These are phyloP conservation scores for Pipistrellus nathusii DNA, from an alignment of 2,797 vertebrate species.

Conservation along the genomic window DNA sequence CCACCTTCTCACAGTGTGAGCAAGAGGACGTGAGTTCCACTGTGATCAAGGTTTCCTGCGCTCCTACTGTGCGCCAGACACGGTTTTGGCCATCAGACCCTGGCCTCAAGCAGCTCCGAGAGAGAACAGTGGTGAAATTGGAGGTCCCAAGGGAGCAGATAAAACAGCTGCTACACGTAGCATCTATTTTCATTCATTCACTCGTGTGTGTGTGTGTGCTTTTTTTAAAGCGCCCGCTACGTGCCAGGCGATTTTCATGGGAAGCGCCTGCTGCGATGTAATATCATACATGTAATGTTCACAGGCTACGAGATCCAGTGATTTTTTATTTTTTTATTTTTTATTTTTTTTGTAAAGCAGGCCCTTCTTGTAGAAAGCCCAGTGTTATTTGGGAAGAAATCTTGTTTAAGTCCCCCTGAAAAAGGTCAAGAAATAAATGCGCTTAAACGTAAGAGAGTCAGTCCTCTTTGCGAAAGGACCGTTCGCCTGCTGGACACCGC, in stretches of 20 bases:
- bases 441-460: not conserved
- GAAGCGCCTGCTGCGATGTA: not conserved
- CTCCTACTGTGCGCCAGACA: not conserved
- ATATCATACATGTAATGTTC: not conserved
- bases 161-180: not conserved
- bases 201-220: not conserved
- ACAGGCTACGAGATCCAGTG: not conserved
- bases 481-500: not conserved
- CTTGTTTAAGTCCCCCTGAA: not conserved
- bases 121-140: not conserved
- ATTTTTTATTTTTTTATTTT: too few species aligned
- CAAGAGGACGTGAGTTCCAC: fast-evolving
- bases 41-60: not conserved
- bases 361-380: not conserved
- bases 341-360: not conserved
- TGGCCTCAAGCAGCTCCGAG: not conserved
- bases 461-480: not conserved
- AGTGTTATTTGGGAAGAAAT: not conserved
- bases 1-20: not conserved
- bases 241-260: not conserved
- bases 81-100: not conserved
- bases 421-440: slow-evolving; percentile 16
- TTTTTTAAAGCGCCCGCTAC: not conserved
- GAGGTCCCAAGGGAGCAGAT: not conserved
- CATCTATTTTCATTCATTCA: not conserved